These are phyloP conservation scores for Microctenopoma lineatum DNA, from an alignment of 2,797 vertebrate species.

Conservation along the genomic window DNA sequence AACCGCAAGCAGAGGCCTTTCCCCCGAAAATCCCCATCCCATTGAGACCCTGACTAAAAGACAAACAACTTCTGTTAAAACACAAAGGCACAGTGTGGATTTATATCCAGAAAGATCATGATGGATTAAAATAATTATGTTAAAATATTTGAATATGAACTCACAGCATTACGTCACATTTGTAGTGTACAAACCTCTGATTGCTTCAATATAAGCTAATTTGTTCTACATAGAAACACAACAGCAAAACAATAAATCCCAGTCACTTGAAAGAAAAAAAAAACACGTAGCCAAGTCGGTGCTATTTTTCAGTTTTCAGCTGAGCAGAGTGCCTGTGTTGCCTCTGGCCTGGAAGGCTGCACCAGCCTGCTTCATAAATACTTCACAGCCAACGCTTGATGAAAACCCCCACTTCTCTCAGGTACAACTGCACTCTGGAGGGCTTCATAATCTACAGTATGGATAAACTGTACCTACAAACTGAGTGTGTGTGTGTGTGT, in stretches of 20 bases:
- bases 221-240: conserved; percentile 4
- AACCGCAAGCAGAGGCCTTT: conserved; percentile 33
- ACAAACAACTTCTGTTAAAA: conserved; percentile 56
- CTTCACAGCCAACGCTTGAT: conserved; percentile 69
- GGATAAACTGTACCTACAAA: conserved; percentile 58
- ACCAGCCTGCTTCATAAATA: conserved; percentile 77
- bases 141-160: conserved; percentile 19
- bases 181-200: conserved; percentile 3
- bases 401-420: conserved; percentile 69
- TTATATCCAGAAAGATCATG: conserved; percentile 13
- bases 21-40: conserved; percentile 45
- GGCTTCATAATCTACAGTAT: conserved; percentile 69
- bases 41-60: conserved; percentile 48
- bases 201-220: neutral
- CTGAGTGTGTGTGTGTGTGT: conserved; percentile 21
- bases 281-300: conserved; percentile 33
- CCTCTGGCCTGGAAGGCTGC: conserved; percentile 72
- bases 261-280: conserved; percentile 34
- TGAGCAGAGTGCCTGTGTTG: conserved; percentile 71
- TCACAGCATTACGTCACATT: conserved; percentile 1
- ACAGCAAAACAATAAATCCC: conserved; percentile 38
- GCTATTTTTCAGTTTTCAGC: conserved; percentile 60
- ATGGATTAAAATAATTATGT: conserved; percentile 7
- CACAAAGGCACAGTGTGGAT: conserved; percentile 33
- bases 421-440: conserved; percentile 78